Evolutionary conservation across 2,888 invertebrate species (phyloP), one percentile per base, ranked within the genome.

Genomic region (Tenthredo mesomela): DNA sequence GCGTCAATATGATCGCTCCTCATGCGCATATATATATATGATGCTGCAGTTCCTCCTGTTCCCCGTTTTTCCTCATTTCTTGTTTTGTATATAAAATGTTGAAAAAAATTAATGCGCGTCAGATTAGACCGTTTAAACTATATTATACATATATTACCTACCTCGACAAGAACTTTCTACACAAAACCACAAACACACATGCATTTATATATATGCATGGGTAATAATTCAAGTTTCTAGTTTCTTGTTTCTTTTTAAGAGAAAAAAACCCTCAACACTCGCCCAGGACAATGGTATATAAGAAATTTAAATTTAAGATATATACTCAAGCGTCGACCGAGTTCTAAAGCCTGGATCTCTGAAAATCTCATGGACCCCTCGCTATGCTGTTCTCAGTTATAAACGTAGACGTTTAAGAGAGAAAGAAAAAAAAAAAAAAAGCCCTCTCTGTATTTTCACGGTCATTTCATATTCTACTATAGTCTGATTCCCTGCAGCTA

Each of bases 251-350:
- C 33, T 15, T 54, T 33, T 77, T 12, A 25, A 73, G 29, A 37
- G 2, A 37, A 37, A 40, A 9, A 50, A 54, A 47, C 18, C 1
- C 77, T 75, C 47, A 1, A 29, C 33, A 67, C 67, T 33, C 21
- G 4, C 15, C 12, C 73, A 43, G 43, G 43, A 73, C 73, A 73
- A 73, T 73, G 43, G 25, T 33, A n/a, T n/a, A n/a, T n/a, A 73
- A 43, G 25, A 73, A 43, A 73, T 73, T 73, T 43, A 21, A 73
- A 73, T 73, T 43, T 18, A 25, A 73, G 71, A 71, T 71, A n/a
- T 61, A 43, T 25, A 12, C 43, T 21, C n/a, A 47, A 73, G 10
- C 40, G 43, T 47, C 21, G 43, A 40, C 25, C 7, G 73, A 40
- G 80, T 80, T 80, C 40, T 40, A n/a, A 25, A 15, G 43, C n/a